Base-by-base conservation (phyloP, 2,888 invertebrate genomes). In the Carcina quercana region DNA sequence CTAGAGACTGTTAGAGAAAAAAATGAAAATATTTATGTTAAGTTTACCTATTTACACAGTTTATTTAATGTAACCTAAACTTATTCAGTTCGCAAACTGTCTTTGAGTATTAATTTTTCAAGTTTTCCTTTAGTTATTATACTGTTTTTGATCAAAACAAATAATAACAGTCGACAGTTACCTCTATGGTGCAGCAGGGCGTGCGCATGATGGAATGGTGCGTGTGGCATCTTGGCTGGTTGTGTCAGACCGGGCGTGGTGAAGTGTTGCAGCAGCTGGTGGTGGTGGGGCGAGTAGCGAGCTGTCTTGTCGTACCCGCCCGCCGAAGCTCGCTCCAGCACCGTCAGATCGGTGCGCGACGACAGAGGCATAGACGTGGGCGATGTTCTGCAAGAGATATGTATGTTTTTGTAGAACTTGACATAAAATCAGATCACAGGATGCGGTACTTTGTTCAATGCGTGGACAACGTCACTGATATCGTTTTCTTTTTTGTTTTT, bases 241-340 rank as follows among this genome's bases (percentile, higher is more conserved):
- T 25, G 37, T 48, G 37, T 46, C 67, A 57, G 31, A 84, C 84
- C 92, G 89, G 78, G 92, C 91, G 67, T 91, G 39, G 61, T 56
- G 51, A 73, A 61, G 45, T 74, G 74, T 45, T 63, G 63, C 62
- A 74, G 65, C 61, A 79, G 67, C 55, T 67, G 69, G 37, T 69
- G 70, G 53, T 80, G 80, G 48, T 70, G 76, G 59, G 74, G 69
- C 42, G 75, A 67, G 70, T 70, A 78, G 40, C 68, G 64, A 50
- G 59, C 58, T 30, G 8, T 14, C 29, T 36, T n/a, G n/a, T n/a
- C n/a, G n/a, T n/a, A 37, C 33, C 19, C 30, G 25, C 37, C 28
- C 20, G 14, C 37, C 34, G 20, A 28, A 37, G n/a, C 34, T 34
- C 25, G 15, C 22, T 30, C 25, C 30, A 22, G 35, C 32, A 20